Conservation (phyloP, 2,888 invertebrate species). For the Perdita meconis region DNA sequence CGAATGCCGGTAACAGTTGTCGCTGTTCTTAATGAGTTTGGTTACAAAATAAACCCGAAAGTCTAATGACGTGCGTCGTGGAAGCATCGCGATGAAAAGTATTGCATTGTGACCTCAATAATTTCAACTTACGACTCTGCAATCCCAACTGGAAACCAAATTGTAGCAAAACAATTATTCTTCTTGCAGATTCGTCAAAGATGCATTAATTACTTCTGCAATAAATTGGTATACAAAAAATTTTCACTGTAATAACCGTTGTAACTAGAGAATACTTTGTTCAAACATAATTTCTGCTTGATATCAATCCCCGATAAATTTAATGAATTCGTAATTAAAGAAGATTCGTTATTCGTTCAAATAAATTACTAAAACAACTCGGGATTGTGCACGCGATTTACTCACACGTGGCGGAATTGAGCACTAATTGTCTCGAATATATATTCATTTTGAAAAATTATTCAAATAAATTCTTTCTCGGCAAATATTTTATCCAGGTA, state of each 20-base stretch:
- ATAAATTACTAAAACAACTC: neutral
- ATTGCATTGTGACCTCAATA: too few species aligned
- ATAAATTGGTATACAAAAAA: neutral
- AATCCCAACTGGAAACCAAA: too few species aligned
- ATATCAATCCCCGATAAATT: neutral
- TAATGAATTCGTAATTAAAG: constrained; percentile 1
- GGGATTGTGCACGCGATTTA: neutral
- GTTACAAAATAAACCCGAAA: neutral
- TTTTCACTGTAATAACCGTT: neutral
- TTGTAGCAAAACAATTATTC: neutral
- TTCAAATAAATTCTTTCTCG: too few species aligned
- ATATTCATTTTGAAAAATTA: too few species aligned
- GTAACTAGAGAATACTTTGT: neutral
- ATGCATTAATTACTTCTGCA: neutral
- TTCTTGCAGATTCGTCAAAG: neutral
- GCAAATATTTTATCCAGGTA: too few species aligned
- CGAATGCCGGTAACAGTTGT: neutral
- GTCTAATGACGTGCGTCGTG: neutral
- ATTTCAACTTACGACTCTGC: neutral
- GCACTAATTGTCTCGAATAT: too few species aligned
- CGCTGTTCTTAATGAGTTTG: neutral
- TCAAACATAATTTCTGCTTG: constrained; percentile 8
- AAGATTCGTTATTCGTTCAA: neutral
- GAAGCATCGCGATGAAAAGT: neutral
- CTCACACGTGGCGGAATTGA: too few species aligned